Evolutionary conservation across 2,113 vertebrate genomes (phyloP), one percentile per base, ranked within the genome.

Genomic region (Notothenia rossii): DNA sequence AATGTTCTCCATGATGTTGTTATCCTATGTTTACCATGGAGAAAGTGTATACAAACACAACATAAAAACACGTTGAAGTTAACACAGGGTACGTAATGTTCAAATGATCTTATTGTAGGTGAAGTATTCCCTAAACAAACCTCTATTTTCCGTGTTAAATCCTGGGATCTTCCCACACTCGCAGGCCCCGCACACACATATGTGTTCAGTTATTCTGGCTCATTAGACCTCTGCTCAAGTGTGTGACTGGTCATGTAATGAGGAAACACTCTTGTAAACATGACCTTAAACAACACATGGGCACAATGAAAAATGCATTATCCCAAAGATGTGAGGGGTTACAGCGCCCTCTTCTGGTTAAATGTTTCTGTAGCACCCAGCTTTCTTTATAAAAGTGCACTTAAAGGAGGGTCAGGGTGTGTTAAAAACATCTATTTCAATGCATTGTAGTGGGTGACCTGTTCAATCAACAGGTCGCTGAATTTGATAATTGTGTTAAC

Each of bases 331-430:
- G 77, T 82, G n/a, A 72, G 59, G 65, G 22, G 25, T 49, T 71
- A 14, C 13, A 77, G 36, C 33, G 65, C 81, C 83, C 65, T 84
- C 85, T 67, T 36, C 53, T 86, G 83, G 80, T 45, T 40, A 10
- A 77, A 67, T 33, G 1, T 45, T 25, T 40, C 1, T 1, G 14
- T 53, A 29, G 29, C 29, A 29, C 29, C 3, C 15, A 8, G 36
- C 25, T 25, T 25, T 25, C 2, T 25, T 25, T 25, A 7, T 36
- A 36, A 36, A 7, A 36, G 7, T 36, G 36, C 36, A 36, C 36
- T 40, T 40, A 40, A 40, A 40, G 36, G 36, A 40, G 7, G 36
- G 36, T 40, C 36, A 7, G 36, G 36, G 36, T 40, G 36, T 40
- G 7, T 40, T 7, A 40, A 40, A 40, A 40, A 29, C 29, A 29